Percentiles rank a stretch among this genome's conserved stretches.
Conservation (phyloP, 2,888 invertebrate genomes). For the Aleiodes leptofemur region DNA sequence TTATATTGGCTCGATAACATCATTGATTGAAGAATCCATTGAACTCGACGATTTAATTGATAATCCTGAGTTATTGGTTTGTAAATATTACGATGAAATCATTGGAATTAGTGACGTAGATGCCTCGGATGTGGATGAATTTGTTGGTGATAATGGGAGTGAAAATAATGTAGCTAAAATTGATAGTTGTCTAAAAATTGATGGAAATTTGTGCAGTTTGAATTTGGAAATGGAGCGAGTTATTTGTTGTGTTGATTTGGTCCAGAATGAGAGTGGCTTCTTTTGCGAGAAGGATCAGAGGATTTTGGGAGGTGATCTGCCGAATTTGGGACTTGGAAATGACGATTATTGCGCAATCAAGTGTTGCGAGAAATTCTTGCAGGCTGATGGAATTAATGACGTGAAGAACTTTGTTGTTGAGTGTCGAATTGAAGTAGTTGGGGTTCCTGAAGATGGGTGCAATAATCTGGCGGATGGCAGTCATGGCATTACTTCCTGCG, state of each 20-base stretch:
- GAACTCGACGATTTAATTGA: conserved; percentile 36
- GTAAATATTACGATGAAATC: conserved; percentile 22
- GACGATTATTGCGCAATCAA: conserved; percentile 35
- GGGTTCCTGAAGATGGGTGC: not conserved
- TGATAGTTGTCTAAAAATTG: not conserved
- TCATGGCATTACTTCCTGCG: conserved; percentile 7
- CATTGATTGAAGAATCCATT: conserved; percentile 30
- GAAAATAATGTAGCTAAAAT: not conserved
- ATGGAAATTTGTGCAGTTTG: not conserved
- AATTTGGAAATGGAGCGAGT: not conserved
- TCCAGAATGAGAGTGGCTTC: conserved; percentile 35
- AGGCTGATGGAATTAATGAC: conserved; percentile 8
- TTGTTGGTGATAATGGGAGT: conserved; percentile 7
- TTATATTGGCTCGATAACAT: conserved; percentile 31
- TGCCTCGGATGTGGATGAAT: conserved; percentile 24
- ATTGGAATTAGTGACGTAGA: conserved; percentile 3
- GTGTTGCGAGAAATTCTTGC: conserved; percentile 31
- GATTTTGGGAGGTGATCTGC: not conserved
- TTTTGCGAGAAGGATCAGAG: not conserved
- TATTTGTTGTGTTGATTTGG: conserved; percentile 35
- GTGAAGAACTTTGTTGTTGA: conserved; percentile 27
- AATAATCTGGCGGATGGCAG: conserved; percentile 22
- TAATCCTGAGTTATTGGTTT: conserved; percentile 21
- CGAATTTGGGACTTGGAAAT: conserved; percentile 3
- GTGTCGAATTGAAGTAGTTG: conserved; percentile 24